Conservation (phyloP, 2,888 invertebrate genomes). For the Drosophila prostipennis region DNA sequence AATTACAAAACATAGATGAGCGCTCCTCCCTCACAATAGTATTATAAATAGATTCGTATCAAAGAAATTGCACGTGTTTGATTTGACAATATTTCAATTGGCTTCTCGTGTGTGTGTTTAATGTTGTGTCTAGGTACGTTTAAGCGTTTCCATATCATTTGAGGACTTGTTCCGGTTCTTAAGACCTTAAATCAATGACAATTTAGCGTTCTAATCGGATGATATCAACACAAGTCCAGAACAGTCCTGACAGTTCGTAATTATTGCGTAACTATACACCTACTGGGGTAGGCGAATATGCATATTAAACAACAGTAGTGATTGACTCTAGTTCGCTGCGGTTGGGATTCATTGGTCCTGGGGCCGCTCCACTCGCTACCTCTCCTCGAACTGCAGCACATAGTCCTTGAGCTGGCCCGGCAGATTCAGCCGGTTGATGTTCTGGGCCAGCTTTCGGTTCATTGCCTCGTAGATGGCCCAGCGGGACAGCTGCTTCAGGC, state of each 20-base stretch:
- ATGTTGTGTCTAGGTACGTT: slow-evolving; percentile 62
- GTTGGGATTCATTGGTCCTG: slow-evolving; percentile 56
- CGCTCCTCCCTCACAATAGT: slow-evolving; percentile 34
- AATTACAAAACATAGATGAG: slow-evolving; percentile 61
- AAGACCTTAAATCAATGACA: not conserved
- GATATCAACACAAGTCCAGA: not conserved
- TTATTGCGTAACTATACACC: slow-evolving; percentile 29
- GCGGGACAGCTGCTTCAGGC: slow-evolving; percentile 89
- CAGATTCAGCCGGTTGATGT: slow-evolving; percentile 88
- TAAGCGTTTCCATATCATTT: slow-evolving; percentile 66
- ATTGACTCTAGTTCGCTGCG: slow-evolving; percentile 59
- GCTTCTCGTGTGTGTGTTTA: slow-evolving; percentile 22
- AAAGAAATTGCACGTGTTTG: slow-evolving; percentile 79
- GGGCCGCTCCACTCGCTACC: slow-evolving; percentile 72
- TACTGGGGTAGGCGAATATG: slow-evolving; percentile 22
- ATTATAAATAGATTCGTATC: slow-evolving; percentile 66
- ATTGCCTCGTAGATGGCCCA: slow-evolving; percentile 89
- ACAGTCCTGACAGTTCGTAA: slow-evolving; percentile 36
- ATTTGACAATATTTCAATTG: slow-evolving; percentile 43
- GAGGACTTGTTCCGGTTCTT: not conserved
- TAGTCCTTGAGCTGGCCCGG: slow-evolving; percentile 89
- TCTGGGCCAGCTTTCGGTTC: slow-evolving; percentile 87
- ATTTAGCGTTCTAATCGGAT: slow-evolving; percentile 9
- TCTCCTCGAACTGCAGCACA: slow-evolving; percentile 88
- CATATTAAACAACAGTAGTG: slow-evolving; percentile 51